Evolutionary conservation across 2,113 vertebrate species (phyloP), one percentile per base, ranked within the genome.

Genomic region (Ctenodactylus gundi): DNA sequence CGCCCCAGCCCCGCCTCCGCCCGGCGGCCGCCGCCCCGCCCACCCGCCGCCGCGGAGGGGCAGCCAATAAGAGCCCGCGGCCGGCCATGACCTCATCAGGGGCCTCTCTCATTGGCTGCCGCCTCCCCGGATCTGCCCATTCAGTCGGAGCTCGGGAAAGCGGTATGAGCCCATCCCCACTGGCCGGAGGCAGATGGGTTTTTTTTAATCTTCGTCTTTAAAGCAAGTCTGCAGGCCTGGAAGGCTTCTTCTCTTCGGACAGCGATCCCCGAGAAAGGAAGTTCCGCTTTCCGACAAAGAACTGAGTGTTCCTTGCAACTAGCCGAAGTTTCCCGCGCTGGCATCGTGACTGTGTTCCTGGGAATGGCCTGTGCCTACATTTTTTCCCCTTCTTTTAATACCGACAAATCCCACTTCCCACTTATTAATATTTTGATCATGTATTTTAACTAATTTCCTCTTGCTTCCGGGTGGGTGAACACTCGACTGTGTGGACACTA

Each of bases 21-120:
- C 39, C 13, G 20, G 17, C 6, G 6, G n/a, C n/a, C 31, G 34
- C 17, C 4, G 4, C 29, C 15, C 41, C 34, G 7, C 11, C 39
- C 70, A 29, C 76, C n/a, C 1, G 39, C 64, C 60, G 6, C 80
- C 10, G 1, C 4, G 3, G 46, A 64, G n/a, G 31, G 41, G 6
- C 25, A 5, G 6, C 96, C 97, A 97, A 96, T 96, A 88, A 93
- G 0, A 65, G 7, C 62, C 87, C 77, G 11, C 60, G 34, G 27
- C 44, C 10, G 27, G 20, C n/a, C 60, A 93, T 96, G 96, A 97
- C 95, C 68, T 96, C 97, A 97, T n/a, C 93, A 44, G n/a, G 0
- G 75, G 34, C 1, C 20, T 3, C 58, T 85, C 36, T 89, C 57
- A 96, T 94, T 97, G 97, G 97, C 85, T 94, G n/a, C 34, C 2